Evolutionary conservation across 2,797 vertebrate species (phyloP), one percentile per base, ranked within the genome.

Genomic region (Rhinella marina): DNA sequence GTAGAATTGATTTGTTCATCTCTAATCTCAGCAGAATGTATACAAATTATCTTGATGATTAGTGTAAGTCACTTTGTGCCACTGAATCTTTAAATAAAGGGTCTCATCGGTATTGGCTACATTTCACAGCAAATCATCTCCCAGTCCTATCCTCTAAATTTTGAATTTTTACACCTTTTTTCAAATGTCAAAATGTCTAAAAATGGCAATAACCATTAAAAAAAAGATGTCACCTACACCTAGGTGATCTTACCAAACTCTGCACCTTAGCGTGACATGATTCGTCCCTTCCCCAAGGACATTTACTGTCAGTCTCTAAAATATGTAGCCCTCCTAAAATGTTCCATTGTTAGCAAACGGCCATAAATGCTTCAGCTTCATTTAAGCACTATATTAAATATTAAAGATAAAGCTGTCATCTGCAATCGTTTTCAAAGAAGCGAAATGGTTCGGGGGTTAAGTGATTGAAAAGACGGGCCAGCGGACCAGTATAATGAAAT

Each of bases 331-430:
- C 54, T 62, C 73, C 66, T 87, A 59, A 87, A 87, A 82, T 87
- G 86, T 50, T 82, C 86, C 68, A 91, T 92, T 92, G 88, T 92
- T 93, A 92, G 91, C 90, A 85, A 89, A 89, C 90, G 90, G 91
- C 91, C 90, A 90, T 92, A 92, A 92, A 91, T 82, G 90, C 85
- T 87, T 88, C 6, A n/a, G 82, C 82, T 91, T 87, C 88, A 83
- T 92, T 92, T 92, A 93, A 92, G 91, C 90, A 90, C 91, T 89
- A 50, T 90, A 92, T 93, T 92, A 93, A 93, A 93, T 92, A 92
- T 93, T 93, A 93, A 93, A 92, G 89, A 90, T 62, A 0, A 92
- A 93, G 90, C 92, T 92, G 91, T 92, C 93, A 92, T 92, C 91
- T 90, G 87, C 92, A 91, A 92, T 93, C 91, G 91, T 91, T 93